These are phyloP conservation scores for Tanypteryx hageni DNA, from an alignment of 2,888 invertebrate species.

Conservation along the genomic window DNA sequence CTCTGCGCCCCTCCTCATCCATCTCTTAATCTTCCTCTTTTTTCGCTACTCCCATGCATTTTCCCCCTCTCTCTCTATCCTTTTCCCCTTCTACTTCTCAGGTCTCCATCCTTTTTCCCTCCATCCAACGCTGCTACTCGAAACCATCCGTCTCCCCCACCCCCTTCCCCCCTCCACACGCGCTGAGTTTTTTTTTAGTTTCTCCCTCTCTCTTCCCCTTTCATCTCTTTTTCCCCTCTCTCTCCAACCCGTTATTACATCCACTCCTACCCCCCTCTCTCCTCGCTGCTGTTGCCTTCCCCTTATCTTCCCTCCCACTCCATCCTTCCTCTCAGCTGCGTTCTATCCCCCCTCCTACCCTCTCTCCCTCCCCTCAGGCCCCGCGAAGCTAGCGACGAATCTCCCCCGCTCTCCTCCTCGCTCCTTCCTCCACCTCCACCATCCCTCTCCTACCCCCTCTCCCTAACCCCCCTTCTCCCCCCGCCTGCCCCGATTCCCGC, in stretches of 20 bases:
- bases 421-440: not conserved
- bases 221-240: not conserved
- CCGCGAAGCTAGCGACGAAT: no score
- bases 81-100: not conserved
- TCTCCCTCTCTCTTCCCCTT: not conserved
- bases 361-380: not conserved
- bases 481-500: constrained; percentile 50
- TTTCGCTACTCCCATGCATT: not conserved
- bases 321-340: not conserved
- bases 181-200: not conserved
- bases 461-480: not conserved
- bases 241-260: not conserved
- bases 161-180: not conserved
- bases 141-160: not conserved
- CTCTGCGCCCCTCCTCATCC: not conserved
- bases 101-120: not conserved
- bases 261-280: not conserved
- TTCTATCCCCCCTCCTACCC: not conserved
- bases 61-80: not conserved
- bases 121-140: not conserved
- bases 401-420: not conserved
- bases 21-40: constrained; percentile 1
- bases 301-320: not conserved
- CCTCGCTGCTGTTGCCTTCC: not conserved
- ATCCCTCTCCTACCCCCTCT: not conserved